Evolutionary conservation across 2,113 vertebrate genomes (phyloP), one percentile per base, ranked within the genome.

Genomic region (Eudorcas thomsonii): DNA sequence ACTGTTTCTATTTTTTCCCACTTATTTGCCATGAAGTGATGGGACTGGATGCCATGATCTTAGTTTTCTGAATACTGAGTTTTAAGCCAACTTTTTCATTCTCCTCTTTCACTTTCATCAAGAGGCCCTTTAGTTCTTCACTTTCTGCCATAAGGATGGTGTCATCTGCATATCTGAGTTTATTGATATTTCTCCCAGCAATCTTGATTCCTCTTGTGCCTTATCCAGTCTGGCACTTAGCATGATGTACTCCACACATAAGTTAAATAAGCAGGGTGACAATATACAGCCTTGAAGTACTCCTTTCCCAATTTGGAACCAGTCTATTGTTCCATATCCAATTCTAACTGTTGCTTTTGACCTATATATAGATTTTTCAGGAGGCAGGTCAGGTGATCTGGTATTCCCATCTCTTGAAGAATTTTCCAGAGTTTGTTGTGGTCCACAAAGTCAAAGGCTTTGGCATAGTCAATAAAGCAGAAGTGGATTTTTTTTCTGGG

Each of bases 391-490:
- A 71, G 10, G 19, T 23, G 10, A 5, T 71, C 19, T 71, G 33
- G 67, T 39, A 71, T 39, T 71, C n/a, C n/a, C 19, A 71, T 39
- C 19, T 71, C 19, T 71, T 71, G 21, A 71, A 39, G n/a, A 39
- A 23, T 71, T 71, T 71, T 71, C 67, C n/a, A 71, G 15, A 71
- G 67, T 71, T 71, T 71, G n/a, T 39, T 71, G n/a, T 71, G n/a
- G 19, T 71, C 10, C n/a, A 39, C 36, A 39, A 5, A 39, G 67
- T 36, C 67, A 71, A 71, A 71, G 19, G n/a, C 64, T 23, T 71
- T 71, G 19, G 19, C 0, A 0, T 23, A 36, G n/a, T 36, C n/a
- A 71, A 36, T 21, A 71, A 21, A 36, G n/a, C n/a, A 71, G 33
- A 67, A 67, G 64, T 67, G n/a, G n/a, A 21, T 21, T 4, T 71